Percentiles rank a stretch among this genome's conserved stretches.
Conservation (phyloP, 1,140 invertebrate species). For the Drosophila athabasca region DNA sequence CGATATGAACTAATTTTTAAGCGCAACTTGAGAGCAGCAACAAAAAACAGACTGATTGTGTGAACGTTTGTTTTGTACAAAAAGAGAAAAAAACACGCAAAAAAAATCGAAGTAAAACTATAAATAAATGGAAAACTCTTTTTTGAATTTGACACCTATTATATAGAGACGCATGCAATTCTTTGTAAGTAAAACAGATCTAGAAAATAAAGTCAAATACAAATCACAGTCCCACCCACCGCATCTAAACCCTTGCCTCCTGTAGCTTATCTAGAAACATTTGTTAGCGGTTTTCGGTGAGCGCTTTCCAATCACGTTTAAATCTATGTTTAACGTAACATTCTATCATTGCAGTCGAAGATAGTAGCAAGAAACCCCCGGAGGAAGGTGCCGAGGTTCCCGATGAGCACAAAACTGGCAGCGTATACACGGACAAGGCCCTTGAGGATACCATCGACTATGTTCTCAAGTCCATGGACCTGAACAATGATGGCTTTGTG, state of each 20-base stretch:
- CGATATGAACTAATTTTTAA: slow-evolving; percentile 59
- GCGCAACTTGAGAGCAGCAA: slow-evolving; percentile 54
- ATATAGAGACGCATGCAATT: slow-evolving; percentile 58
- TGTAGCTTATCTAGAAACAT: slow-evolving; percentile 3
- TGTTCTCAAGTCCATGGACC: slow-evolving; percentile 88
- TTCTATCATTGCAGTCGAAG: slow-evolving; percentile 54
- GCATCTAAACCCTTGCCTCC: slow-evolving; percentile 10
- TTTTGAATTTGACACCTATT: slow-evolving; percentile 52
- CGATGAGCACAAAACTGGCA: slow-evolving; percentile 43
- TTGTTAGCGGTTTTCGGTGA: slow-evolving; percentile 18
- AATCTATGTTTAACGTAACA: neutral
- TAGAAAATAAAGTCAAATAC: slow-evolving; percentile 59
- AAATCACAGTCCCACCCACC: slow-evolving; percentile 28
- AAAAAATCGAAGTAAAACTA: slow-evolving; percentile 26
- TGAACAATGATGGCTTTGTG: slow-evolving; percentile 91
- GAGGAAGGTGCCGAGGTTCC: slow-evolving; percentile 10
- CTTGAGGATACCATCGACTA: slow-evolving; percentile 88
- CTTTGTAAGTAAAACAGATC: slow-evolving; percentile 54
- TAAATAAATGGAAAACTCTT: slow-evolving; percentile 28
- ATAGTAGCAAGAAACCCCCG: slow-evolving; percentile 49
- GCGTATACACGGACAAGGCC: slow-evolving; percentile 85
- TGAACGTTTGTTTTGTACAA: slow-evolving; percentile 75
- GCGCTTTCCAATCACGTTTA: neutral
- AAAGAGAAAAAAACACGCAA: slow-evolving; percentile 38
- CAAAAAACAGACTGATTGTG: slow-evolving; percentile 73